A percentile compares a stretch with the other conserved stretches of the same genome.
These are phyloP conservation scores for Lampris incognitus DNA, from an alignment of 2,113 vertebrate species.

Conservation along the genomic window DNA sequence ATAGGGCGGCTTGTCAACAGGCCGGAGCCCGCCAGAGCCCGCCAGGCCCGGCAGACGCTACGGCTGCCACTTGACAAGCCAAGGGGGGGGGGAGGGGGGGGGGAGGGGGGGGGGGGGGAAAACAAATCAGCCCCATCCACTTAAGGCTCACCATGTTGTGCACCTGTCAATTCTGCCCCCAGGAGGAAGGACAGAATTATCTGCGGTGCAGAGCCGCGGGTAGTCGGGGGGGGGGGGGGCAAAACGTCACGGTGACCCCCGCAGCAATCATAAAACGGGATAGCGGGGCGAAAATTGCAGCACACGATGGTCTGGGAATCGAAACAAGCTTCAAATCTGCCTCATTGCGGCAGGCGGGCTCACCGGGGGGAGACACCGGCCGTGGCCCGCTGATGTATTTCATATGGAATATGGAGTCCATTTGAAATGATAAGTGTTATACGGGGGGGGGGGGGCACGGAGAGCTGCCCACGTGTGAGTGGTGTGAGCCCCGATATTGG, in stretches of 20 bases:
- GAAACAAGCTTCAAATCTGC: slow-evolving; percentile 25
- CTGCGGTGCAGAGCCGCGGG: slow-evolving; percentile 26
- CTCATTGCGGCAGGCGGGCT: slow-evolving; percentile 9
- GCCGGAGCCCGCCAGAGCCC: slow-evolving; percentile 21
- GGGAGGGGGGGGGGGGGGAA: slow-evolving; percentile 29
- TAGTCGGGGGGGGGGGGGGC: slow-evolving; percentile 6
- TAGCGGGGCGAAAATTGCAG: slow-evolving; percentile 64
- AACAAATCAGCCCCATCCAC: slow-evolving; percentile 72
- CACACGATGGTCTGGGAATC: slow-evolving; percentile 39
- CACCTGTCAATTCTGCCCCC: slow-evolving; percentile 27
- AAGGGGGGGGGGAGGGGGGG: slow-evolving; percentile 30
- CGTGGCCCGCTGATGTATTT: slow-evolving; percentile 44
- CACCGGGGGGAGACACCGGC: slow-evolving; percentile 25
- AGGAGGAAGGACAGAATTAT: slow-evolving; percentile 46
- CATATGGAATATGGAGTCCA: slow-evolving; percentile 44
- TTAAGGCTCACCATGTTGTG: slow-evolving; percentile 31
- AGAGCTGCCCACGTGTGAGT: slow-evolving; percentile 25
- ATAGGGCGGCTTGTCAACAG: slow-evolving; percentile 56
- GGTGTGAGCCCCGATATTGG: slow-evolving; percentile 16
- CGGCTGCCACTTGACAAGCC: slow-evolving; percentile 60
- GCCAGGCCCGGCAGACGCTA: background rate
- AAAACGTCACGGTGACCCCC: slow-evolving; percentile 51
- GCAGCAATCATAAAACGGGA: slow-evolving; percentile 66
- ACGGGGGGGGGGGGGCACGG: slow-evolving; percentile 38
- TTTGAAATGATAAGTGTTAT: slow-evolving; percentile 66